A percentile compares a stretch with the other conserved stretches of the same genome.
phyloP scores from a whole-genome alignment of 2,113 vertebrate genomes.

The Gracilinanus agilis region DNA sequence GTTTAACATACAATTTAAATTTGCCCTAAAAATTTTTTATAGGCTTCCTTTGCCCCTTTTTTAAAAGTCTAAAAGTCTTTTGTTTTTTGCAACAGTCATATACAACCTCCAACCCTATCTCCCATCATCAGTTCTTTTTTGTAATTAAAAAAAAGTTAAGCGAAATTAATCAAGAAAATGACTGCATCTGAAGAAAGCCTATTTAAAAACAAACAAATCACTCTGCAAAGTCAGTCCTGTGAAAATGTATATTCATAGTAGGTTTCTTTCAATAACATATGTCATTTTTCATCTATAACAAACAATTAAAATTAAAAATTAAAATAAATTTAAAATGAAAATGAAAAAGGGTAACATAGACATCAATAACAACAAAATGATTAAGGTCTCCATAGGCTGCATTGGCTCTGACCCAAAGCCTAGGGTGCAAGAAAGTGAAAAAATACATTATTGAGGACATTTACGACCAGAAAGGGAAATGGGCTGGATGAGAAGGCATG shows the following conservation, averaged over 20 bases:
- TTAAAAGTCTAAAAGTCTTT: background rate
- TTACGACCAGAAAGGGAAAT: background rate
- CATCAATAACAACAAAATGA: background rate
- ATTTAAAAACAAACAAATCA: background rate
- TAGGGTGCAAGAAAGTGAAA: background rate
- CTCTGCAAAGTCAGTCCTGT: background rate
- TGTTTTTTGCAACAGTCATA: background rate
- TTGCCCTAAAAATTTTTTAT: conserved; percentile 18
- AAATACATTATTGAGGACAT: background rate
- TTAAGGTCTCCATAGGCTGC: background rate
- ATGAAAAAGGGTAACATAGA: background rate
- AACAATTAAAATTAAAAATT: background rate
- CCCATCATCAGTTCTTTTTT: background rate
- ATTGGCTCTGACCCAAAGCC: background rate
- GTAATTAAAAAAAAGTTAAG: background rate
- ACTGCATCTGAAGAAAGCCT: background rate
- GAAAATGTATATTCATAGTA: background rate
- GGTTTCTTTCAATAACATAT: background rate
- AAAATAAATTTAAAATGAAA: background rate
- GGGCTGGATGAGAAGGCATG: background rate
- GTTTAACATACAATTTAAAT: background rate
- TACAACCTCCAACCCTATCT: background rate
- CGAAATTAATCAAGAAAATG: background rate
- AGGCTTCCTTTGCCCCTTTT: background rate
- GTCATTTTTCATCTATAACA: background rate